Evolutionary conservation across 1,140 invertebrate species (phyloP).

Genomic region (Drosophila murphyi): DNA sequence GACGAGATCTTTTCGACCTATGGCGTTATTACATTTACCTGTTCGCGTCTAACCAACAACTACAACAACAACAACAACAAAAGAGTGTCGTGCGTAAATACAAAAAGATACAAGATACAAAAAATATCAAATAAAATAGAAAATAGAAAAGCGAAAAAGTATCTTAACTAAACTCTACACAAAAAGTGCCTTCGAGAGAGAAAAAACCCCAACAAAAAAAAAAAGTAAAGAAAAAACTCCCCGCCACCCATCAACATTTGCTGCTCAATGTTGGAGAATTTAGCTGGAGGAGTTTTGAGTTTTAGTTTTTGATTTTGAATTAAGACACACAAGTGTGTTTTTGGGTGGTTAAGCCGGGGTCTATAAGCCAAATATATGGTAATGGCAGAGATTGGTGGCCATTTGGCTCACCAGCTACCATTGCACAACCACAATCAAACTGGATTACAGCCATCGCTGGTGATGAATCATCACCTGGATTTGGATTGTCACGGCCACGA

Average conservation of each 20-base stretch:
- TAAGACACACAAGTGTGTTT: constrained; percentile 41
- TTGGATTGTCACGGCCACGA: constrained; percentile 84
- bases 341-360: constrained; percentile 56
- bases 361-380: constrained; percentile 85
- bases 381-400: constrained; percentile 87
- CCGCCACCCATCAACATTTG: constrained; percentile 23
- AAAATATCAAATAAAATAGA: no score
- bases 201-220: not conserved
- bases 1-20: constrained; percentile 20
- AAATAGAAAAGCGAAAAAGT: constrained; percentile 5
- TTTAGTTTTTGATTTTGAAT: constrained; percentile 43
- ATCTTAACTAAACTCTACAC: constrained; percentile 42
- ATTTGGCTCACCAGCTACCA: constrained; percentile 87
- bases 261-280: constrained; percentile 62
- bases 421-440: constrained; percentile 85
- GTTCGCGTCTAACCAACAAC: constrained; percentile 49
- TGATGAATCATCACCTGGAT: constrained; percentile 86
- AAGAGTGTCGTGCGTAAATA: constrained; percentile 37
- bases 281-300: constrained; percentile 17
- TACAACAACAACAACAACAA: constrained; percentile 37
- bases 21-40: constrained; percentile 49
- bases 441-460: constrained; percentile 86
- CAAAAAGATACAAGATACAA: constrained; percentile 24
- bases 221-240: not conserved
- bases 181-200: constrained; percentile 67